Conservation (phyloP, 2,888 invertebrate species). For the Chesias legatella region DNA sequence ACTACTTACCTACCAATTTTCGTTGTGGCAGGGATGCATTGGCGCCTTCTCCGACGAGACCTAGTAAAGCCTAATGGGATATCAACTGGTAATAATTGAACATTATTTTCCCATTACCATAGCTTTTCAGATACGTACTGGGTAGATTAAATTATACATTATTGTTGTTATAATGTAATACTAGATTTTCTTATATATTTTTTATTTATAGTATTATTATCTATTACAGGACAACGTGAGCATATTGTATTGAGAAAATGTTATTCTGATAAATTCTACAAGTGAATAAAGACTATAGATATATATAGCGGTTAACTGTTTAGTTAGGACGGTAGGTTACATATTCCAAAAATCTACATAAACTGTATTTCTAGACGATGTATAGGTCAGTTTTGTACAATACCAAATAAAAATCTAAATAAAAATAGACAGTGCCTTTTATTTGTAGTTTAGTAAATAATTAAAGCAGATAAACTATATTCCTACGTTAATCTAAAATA, state of each 20-base stretch:
- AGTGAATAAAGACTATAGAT: conserved; percentile 67
- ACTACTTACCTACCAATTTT: conserved; percentile 17
- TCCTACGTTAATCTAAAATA: conserved; percentile 32
- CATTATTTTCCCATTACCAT: too few species aligned
- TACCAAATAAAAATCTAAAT: conserved; percentile 68
- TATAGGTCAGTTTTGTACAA: conserved; percentile 63
- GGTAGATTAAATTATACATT: too few species aligned
- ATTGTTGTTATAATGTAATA: neutral
- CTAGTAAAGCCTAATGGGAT: conserved; percentile 66
- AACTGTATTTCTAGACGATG: conserved; percentile 63
- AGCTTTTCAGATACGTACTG: too few species aligned
- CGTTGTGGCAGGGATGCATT: conserved; percentile 67
- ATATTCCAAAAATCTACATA: conserved; percentile 48
- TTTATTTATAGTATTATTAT: conserved; percentile 1
- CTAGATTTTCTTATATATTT: neutral
- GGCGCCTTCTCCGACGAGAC: conserved; percentile 73
- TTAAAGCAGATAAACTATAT: neutral
- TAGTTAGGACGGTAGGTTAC: conserved; percentile 57
- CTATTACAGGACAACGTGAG: conserved; percentile 20
- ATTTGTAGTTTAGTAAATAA: conserved; percentile 31
- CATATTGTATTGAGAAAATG: conserved; percentile 34
- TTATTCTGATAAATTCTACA: conserved; percentile 47
- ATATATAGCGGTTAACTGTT: conserved; percentile 37
- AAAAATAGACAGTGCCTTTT: conserved; percentile 74
- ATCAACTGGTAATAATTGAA: conserved; percentile 23